phyloP scores from a whole-genome alignment of 2,888 invertebrate species.

The Acholoe squamosa region DNA sequence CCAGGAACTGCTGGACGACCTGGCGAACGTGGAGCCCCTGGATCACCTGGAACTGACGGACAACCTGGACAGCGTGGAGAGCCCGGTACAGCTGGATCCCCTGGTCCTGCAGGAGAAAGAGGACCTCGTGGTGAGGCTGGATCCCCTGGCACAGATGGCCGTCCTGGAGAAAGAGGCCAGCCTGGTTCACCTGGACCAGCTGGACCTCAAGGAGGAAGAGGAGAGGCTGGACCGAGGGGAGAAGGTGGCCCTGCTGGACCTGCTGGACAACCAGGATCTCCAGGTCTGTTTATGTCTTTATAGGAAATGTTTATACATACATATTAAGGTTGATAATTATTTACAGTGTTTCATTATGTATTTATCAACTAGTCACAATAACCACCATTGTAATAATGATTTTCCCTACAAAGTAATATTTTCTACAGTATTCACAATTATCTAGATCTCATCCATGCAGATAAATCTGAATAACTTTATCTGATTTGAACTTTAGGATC shows the following conservation, averaged over 20 bases:
- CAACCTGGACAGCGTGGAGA: constrained; percentile 63
- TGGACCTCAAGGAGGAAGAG: constrained; percentile 66
- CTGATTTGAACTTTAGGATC: constrained; percentile 55
- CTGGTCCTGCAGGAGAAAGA: constrained; percentile 65
- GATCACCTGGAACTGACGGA: constrained; percentile 67
- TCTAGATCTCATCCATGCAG: too few species aligned
- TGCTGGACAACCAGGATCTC: constrained; percentile 63
- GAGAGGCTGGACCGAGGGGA: constrained; percentile 66
- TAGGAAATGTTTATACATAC: too few species aligned
- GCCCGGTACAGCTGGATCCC: constrained; percentile 62
- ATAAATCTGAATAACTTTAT: too few species aligned
- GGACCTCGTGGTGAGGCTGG: constrained; percentile 69
- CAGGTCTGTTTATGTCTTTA: constrained; percentile 62
- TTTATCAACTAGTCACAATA: too few species aligned
- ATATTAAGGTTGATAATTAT: too few species aligned
- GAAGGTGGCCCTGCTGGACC: constrained; percentile 62
- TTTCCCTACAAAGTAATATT: too few species aligned
- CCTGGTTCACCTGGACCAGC: constrained; percentile 58
- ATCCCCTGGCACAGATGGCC: constrained; percentile 64
- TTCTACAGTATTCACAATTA: too few species aligned
- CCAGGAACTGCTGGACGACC: constrained; percentile 52
- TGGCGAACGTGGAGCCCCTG: constrained; percentile 66
- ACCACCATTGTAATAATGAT: too few species aligned
- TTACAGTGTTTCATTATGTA: too few species aligned
- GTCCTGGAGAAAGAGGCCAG: constrained; percentile 69